phyloP scores from a whole-genome alignment of 2,797 vertebrate genomes.

The Hypotaenidia okinawae region DNA sequence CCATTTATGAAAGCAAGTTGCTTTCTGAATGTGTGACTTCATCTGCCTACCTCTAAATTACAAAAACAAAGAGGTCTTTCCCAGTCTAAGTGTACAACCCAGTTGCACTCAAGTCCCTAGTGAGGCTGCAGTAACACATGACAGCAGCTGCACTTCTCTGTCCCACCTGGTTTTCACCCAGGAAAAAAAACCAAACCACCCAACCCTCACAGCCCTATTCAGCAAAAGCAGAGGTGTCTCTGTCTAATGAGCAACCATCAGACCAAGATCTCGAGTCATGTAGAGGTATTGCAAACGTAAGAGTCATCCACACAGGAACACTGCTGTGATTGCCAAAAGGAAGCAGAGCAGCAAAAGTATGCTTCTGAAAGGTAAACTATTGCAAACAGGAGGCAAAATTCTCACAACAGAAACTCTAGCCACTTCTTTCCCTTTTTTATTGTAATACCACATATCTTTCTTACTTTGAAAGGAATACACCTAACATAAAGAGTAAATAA shows the following conservation, averaged over 20 bases:
- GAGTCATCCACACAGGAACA: accelerated
- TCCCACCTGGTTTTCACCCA: background rate
- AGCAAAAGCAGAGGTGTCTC: background rate
- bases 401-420: background rate
- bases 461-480: background rate
- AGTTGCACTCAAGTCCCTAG: background rate
- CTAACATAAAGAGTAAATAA: background rate
- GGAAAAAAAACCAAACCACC: background rate
- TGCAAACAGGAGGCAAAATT: background rate
- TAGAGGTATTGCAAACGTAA: background rate
- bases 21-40: background rate
- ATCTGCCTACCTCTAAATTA: background rate
- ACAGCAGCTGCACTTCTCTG: background rate
- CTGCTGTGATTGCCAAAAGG: accelerated
- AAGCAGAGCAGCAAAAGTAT: background rate
- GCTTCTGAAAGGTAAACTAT: background rate
- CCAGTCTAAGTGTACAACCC: background rate
- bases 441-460: background rate
- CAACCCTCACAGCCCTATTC: background rate
- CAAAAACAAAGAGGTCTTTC: background rate
- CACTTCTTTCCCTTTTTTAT: background rate
- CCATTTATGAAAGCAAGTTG: background rate
- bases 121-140: background rate
- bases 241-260: background rate
- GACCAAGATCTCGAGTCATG: background rate